phyloP scores from a whole-genome alignment of 2,797 vertebrate genomes.

The Ataeniobius toweri region DNA sequence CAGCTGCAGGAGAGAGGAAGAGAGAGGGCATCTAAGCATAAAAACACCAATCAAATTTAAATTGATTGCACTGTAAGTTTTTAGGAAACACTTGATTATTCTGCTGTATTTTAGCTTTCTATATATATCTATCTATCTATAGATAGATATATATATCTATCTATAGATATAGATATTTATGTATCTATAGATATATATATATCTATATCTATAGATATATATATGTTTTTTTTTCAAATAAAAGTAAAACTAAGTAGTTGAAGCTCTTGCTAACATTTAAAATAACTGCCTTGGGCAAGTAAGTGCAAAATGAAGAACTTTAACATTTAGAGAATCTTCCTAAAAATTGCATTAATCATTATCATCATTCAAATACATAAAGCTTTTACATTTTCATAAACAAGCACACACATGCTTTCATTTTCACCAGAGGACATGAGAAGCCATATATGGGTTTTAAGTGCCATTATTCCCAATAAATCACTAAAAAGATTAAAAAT shows the following conservation, averaged over 20 bases:
- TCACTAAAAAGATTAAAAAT: conserved; percentile 51
- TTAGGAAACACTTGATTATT: too few relatives aligned
- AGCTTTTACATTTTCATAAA: conserved; percentile 47
- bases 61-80: too few relatives aligned
- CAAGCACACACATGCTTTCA: conserved; percentile 64
- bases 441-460: conserved; percentile 40
- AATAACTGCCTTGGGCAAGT: conserved; percentile 44
- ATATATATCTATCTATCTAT: too few relatives aligned
- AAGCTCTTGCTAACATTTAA: conserved; percentile 31
- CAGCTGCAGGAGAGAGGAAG: conserved; percentile 64
- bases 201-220: neutral
- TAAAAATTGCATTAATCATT: conserved; percentile 29
- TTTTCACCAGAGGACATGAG: conserved; percentile 40
- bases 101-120: too few relatives aligned
- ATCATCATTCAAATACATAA: conserved; percentile 49
- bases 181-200: neutral
- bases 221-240: conserved; percentile 14
- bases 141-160: neutral
- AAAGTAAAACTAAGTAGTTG: conserved; percentile 18
- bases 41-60: conserved; percentile 16
- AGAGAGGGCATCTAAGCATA: conserved; percentile 43
- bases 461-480: conserved; percentile 40
- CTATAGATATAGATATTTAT: neutral
- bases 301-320: conserved; percentile 48
- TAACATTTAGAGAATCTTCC: conserved; percentile 34